Evolutionary conservation across 1,140 invertebrate genomes (phyloP).

Genomic region (Branchinecta lynchi): DNA sequence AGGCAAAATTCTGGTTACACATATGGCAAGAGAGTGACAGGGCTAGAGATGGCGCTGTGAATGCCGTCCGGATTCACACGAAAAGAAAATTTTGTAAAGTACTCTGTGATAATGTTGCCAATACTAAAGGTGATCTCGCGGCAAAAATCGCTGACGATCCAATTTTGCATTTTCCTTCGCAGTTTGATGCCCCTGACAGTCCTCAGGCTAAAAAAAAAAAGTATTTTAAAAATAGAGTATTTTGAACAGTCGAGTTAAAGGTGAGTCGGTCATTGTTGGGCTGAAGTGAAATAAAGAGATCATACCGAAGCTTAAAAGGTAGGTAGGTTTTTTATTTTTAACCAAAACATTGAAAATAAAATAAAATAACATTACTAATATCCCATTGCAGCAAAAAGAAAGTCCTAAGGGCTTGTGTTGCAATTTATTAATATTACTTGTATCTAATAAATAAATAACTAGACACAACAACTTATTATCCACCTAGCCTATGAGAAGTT

Average conservation of each 20-base stretch:
- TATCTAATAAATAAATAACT: too few species aligned
- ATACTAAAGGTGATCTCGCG: not conserved
- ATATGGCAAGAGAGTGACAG: slow-evolving; percentile 5
- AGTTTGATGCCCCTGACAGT: too few species aligned
- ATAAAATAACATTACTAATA: too few species aligned
- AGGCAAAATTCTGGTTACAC: not conserved
- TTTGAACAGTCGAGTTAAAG: slow-evolving; percentile 6
- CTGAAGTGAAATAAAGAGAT: not conserved
- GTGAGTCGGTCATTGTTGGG: not conserved
- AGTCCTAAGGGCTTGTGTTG: too few species aligned
- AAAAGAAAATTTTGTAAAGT: slow-evolving; percentile 2
- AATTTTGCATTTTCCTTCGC: not conserved
- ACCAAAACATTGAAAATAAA: too few species aligned
- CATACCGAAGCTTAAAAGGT: slow-evolving; percentile 6
- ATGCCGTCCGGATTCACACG: slow-evolving; percentile 4
- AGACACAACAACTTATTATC: too few species aligned
- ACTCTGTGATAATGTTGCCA: not conserved
- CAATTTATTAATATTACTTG: too few species aligned
- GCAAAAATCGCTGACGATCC: slow-evolving; percentile 1
- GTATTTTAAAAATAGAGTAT: not conserved
- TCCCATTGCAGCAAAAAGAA: too few species aligned
- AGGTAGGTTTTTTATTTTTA: too few species aligned
- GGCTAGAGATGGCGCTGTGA: not conserved
- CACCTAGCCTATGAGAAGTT: too few species aligned
- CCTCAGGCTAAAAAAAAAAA: not conserved